These are phyloP conservation scores for Polylopha cassiicola DNA, from an alignment of 2,888 invertebrate genomes.

Conservation along the genomic window DNA sequence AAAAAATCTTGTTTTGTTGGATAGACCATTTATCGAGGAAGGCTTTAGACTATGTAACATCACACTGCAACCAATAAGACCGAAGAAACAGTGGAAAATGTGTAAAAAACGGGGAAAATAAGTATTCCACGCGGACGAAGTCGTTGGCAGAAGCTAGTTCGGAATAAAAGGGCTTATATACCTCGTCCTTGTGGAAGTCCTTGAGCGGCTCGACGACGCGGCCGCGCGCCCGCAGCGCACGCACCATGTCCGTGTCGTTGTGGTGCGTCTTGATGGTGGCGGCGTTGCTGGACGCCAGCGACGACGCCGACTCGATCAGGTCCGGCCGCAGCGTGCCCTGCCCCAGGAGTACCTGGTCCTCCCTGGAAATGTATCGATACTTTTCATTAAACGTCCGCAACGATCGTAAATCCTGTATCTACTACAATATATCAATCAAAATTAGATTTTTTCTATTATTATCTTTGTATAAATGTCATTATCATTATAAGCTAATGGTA, in stretches of 20 bases:
- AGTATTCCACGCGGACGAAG: too few species aligned
- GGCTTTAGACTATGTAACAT: too few species aligned
- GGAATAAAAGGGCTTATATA: constrained; percentile 47
- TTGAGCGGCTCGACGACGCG: constrained; percentile 97
- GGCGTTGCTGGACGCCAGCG: constrained; percentile 89
- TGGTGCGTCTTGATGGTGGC: constrained; percentile 99
- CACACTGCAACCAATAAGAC: too few species aligned
- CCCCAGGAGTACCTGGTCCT: constrained; percentile 94
- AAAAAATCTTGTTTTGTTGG: too few species aligned
- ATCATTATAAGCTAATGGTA: too few species aligned
- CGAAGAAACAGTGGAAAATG: too few species aligned
- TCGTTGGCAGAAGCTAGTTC: too few species aligned
- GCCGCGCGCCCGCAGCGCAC: constrained; percentile 84
- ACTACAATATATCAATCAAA: too few species aligned
- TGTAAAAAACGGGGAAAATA: too few species aligned
- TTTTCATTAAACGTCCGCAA: not conserved
- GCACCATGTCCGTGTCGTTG: constrained; percentile 97
- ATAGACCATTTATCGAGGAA: too few species aligned
- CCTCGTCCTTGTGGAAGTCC: constrained; percentile 99
- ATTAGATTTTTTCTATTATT: too few species aligned
- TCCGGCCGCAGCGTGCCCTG: constrained; percentile 98
- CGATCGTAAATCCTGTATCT: not conserved
- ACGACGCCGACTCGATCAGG: constrained; percentile 97
- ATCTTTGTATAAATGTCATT: too few species aligned
- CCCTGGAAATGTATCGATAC: constrained; percentile 57